These are phyloP conservation scores for Ectobius pallidus DNA, from an alignment of 2,888 invertebrate species.

Conservation along the genomic window DNA sequence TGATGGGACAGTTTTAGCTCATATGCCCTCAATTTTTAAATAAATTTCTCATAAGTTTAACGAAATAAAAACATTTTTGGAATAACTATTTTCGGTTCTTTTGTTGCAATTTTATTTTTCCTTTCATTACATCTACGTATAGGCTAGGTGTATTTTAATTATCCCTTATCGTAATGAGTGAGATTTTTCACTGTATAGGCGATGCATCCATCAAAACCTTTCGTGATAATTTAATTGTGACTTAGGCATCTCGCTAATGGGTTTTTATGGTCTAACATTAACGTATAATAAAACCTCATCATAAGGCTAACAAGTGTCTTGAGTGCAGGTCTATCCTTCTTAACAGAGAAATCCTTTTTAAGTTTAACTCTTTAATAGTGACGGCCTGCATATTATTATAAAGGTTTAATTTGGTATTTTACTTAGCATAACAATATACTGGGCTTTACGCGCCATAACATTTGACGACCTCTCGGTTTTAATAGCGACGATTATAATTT, in stretches of 20 bases:
- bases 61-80: no score
- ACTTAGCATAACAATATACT: not conserved
- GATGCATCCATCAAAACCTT: not conserved
- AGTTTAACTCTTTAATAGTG: not conserved
- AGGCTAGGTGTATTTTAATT: no score
- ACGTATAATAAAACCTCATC: slow-evolving; percentile 33
- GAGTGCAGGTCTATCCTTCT: not conserved
- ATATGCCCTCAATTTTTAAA: no score
- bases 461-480: no score
- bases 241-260: slow-evolving; percentile 36
- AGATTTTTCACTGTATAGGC: not conserved
- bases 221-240: slow-evolving; percentile 5
- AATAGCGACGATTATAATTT: no score
- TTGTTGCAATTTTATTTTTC: no score
- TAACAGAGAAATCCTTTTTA: slow-evolving; percentile 9
- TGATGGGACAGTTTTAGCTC: no score
- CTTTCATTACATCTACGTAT: no score
- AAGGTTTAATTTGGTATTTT: not conserved
- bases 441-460: no score
- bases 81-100: no score
- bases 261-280: slow-evolving; percentile 35
- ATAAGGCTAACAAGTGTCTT: not conserved
- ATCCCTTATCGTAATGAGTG: no score
- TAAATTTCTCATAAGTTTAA: no score
- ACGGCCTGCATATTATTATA: not conserved